Base-by-base conservation (phyloP, 35 echinoderm and acorn worm genomes). In the Ophioderma brevispina region DNA sequence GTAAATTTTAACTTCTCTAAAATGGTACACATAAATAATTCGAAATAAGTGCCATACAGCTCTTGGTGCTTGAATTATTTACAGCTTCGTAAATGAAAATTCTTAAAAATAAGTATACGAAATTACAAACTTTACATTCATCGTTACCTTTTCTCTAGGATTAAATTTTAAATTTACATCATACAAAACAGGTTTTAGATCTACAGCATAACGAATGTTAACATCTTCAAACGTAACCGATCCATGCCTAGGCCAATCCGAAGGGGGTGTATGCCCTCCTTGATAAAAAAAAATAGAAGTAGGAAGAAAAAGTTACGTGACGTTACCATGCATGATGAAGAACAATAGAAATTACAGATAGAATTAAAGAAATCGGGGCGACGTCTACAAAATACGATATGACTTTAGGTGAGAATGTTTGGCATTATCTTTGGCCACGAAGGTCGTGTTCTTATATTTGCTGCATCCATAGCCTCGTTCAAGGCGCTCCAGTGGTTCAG, bases 161-260 rank as follows among this genome's bases (percentile, higher is more conserved):
- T 70, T 63, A 37, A 95, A 13, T 21, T 78, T n/a, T 31, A 95
- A 32, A 34, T 76, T 79, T 10, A 92, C 80, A 52, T 87, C 85
- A 25, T 80, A 25, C 37, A 95, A 75, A 13, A 95, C 86, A 10
- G 94, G 84, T 33, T 88, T 76, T 0, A 88, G 38, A 3, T 80
- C 90, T 0, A 25, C 37, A 21, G 89, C 78, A 79, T 95, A 92
- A 31, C 89, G 77, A 35, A 92, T 90, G 59, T 39, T 78, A 3
- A 95, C 40, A 35, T 36, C 36, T 6, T 92, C 81, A 46, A 95
- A 75, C 36, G 75, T n/a, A 36, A 95, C 92, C 1, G 87, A 59
- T 17, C 94, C 94, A 43, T 83, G 46, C 19, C 75, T 31, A 0
- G 94, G 94, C 94, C 94, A 95, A 17, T 92, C 42, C 0, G 80